These are phyloP conservation scores for Cephalopterus ornatus DNA, from an alignment of 2,113 vertebrate species.

Conservation along the genomic window DNA sequence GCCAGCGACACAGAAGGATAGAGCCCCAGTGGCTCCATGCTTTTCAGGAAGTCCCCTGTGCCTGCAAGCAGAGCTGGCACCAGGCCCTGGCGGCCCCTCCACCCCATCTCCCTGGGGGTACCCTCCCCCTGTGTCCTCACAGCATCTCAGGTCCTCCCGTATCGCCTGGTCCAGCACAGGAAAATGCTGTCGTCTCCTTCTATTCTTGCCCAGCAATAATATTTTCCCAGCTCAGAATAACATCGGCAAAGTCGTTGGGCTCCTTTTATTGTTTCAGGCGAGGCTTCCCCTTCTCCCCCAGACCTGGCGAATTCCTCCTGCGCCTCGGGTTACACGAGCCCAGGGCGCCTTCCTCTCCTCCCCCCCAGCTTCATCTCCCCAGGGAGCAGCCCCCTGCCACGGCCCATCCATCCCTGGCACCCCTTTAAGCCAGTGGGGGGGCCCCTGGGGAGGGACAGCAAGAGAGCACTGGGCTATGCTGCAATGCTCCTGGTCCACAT, in stretches of 20 bases:
- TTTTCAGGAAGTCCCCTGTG: background rate
- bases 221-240: conserved; percentile 62
- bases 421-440: background rate
- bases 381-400: background rate
- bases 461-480: background rate
- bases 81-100: background rate
- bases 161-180: background rate
- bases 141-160: background rate
- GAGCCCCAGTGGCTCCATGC: rapidly evolving
- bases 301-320: background rate
- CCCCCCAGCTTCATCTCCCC: background rate
- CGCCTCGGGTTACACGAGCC: background rate
- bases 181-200: conserved; percentile 12
- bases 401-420: background rate
- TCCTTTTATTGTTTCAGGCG: conserved; percentile 45
- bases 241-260: background rate
- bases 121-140: background rate
- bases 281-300: conserved; percentile 11
- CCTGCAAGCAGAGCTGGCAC: background rate
- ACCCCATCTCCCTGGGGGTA: background rate
- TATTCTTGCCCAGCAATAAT: conserved; percentile 56
- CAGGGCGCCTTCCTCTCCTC: background rate
- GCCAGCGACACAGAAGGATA: background rate
- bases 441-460: rapidly evolving
- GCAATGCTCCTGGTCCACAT: background rate